Evolutionary conservation across 2,797 vertebrate species (phyloP), one percentile per base, ranked within the genome.

Genomic region (Pitangus sulphuratus): DNA sequence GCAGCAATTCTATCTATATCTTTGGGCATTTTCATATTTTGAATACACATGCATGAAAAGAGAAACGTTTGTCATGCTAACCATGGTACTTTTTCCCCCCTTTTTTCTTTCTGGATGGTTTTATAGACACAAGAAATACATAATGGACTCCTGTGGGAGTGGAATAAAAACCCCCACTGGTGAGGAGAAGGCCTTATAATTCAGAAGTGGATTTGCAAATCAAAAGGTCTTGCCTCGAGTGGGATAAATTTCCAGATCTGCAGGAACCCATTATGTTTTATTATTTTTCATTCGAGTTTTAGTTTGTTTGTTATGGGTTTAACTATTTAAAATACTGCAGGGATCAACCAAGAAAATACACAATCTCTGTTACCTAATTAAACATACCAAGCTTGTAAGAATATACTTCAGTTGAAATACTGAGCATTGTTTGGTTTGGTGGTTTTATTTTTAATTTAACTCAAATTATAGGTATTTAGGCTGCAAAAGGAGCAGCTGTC

Each of bases 191-290:
- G 92, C 96, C 95, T 97, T 85, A 35, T 96, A 96, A 97, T 97
- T 97, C 97, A 96, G 96, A 97, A 97, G 96, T 96, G 96, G 97
- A 96, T 97, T 97, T 97, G 96, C 96, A 97, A 97, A 98, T 97
- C 97, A 96, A 97, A 97, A 97, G 94, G 95, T 95, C 97, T 96
- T 93, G 93, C 95, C 96, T 95, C 80, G 65, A 95, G 87, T 95
- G 97, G 96, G 96, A 96, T 97, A 78, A 89, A 94, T 91, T 95
- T 97, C 95, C 95, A 93, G 95, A 96, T 97, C 96, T 91, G 89
- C 50, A 54, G 96, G 96, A 96, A 84, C 93, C 93, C 93, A 96
- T 95, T 96, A 84, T 96, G 96, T 95, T 95, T 92, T 96, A 88
- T 93, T 94, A 90, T 95, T 94, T 97, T 96, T 96, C 95, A 93